Percentiles rank a stretch among this genome's conserved stretches.
phyloP scores from a whole-genome alignment of 2,888 invertebrate species.

The Silvanus unidentatus region DNA sequence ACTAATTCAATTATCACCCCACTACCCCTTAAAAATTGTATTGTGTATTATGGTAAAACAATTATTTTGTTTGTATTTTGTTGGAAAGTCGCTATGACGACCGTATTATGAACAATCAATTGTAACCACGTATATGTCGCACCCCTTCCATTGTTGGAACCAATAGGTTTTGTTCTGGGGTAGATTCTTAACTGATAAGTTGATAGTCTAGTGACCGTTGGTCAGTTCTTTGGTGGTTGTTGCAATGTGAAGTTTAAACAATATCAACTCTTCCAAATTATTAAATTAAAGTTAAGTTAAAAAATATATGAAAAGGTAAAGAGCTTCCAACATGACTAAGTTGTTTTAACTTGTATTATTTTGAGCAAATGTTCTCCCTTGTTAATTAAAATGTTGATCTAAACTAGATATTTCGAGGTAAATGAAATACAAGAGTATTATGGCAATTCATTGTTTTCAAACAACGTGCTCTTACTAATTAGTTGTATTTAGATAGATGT shows the following conservation, averaged over 20 bases:
- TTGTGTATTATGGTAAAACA: constrained; percentile 1
- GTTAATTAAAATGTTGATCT: neutral
- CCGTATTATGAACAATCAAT: constrained; percentile 44
- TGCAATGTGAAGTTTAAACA: constrained; percentile 28
- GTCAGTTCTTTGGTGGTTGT: constrained; percentile 41
- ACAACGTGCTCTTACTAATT: no score
- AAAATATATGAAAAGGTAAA: no score
- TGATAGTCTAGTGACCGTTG: constrained; percentile 40
- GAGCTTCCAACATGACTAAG: no score
- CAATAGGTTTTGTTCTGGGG: constrained; percentile 38
- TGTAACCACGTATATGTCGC: constrained; percentile 43
- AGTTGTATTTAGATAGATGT: no score
- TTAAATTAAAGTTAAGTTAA: neutral
- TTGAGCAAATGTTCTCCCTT: neutral
- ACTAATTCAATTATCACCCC: no score
- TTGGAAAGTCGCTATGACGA: constrained; percentile 40
- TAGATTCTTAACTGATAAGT: constrained; percentile 40
- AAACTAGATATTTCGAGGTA: no score
- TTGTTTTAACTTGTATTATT: neutral
- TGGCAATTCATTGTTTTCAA: no score
- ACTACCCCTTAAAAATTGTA: no score
- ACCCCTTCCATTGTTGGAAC: constrained; percentile 32
- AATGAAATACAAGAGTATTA: no score
- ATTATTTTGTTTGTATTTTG: constrained; percentile 40
- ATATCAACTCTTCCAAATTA: neutral